A percentile compares a stretch with the other conserved stretches of the same genome.
These are phyloP conservation scores for Acleris cristana DNA, from an alignment of 2,888 invertebrate species.

Conservation along the genomic window DNA sequence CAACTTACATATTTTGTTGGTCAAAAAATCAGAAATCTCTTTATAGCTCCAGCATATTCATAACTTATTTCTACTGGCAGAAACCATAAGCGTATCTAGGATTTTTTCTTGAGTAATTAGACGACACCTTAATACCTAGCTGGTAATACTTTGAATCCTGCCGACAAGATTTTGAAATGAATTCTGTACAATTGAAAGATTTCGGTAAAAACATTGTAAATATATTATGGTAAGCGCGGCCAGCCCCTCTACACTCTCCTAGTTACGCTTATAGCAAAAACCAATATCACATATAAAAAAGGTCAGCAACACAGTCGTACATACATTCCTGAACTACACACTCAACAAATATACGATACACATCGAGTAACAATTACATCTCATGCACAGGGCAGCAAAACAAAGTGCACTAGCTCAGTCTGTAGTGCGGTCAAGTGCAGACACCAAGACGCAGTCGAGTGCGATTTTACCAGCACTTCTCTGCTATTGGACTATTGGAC, in stretches of 20 bases:
- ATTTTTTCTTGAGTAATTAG: not conserved
- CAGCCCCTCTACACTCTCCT: not conserved
- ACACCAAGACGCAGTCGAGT: conserved; percentile 32
- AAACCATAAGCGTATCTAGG: conserved; percentile 15
- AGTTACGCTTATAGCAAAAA: conserved; percentile 24
- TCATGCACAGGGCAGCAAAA: conserved; percentile 38
- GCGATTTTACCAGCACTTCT: not conserved
- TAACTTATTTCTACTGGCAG: conserved; percentile 4
- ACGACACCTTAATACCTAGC: not conserved
- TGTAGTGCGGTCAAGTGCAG: conserved; percentile 36
- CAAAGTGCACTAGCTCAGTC: conserved; percentile 37
- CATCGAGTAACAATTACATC: conserved; percentile 35
- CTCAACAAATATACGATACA: conserved; percentile 35
- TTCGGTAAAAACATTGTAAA: too few relatives aligned
- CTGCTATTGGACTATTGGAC: not conserved
- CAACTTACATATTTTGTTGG: conserved; percentile 11
- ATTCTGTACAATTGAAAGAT: too few relatives aligned
- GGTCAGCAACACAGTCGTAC: conserved; percentile 26
- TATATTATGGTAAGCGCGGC: too few relatives aligned
- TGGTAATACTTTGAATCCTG: too few relatives aligned
- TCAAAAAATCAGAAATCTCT: conserved; percentile 2
- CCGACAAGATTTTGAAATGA: too few relatives aligned
- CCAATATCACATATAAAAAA: conserved; percentile 22
- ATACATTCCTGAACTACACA: conserved; percentile 36
- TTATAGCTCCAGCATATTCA: conserved; percentile 5